Evolutionary conservation across 2,888 invertebrate genomes (phyloP).

Genomic region (Taenaris catops): DNA sequence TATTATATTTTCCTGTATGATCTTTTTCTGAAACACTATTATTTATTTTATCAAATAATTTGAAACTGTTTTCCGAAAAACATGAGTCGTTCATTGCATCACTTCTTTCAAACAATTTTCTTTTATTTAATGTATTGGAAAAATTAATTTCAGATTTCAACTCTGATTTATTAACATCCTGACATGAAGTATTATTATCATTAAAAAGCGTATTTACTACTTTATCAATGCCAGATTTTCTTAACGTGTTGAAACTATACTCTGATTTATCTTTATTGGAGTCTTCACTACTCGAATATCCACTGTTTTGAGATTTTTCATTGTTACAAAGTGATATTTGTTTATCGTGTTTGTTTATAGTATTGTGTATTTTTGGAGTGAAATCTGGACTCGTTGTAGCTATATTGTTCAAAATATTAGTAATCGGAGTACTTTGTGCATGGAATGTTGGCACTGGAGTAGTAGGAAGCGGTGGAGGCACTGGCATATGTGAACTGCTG

Average conservation of each 20-base stretch:
- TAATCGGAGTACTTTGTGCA: conserved; percentile 43
- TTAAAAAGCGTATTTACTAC: conserved; percentile 44
- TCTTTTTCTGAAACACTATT: conserved; percentile 18
- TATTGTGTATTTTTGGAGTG: conserved; percentile 36
- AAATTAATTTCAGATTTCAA: conserved; percentile 43
- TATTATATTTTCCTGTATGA: conserved; percentile 18
- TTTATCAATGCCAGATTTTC: conserved; percentile 48
- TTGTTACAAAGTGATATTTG: conserved; percentile 25
- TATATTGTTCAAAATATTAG: conserved; percentile 27
- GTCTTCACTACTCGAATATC: conserved; percentile 47
- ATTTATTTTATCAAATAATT: conserved; percentile 18
- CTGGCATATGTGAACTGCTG: conserved; percentile 38
- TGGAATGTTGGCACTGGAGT: conserved; percentile 60
- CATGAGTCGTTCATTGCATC: conserved; percentile 35
- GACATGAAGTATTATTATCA: conserved; percentile 36
- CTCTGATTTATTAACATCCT: conserved; percentile 42
- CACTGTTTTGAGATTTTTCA: conserved; percentile 45
- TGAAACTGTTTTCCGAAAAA: conserved; percentile 14
- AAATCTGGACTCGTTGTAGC: conserved; percentile 33
- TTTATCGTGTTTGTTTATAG: conserved; percentile 22
- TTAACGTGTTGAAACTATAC: conserved; percentile 42
- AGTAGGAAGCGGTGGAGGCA: conserved; percentile 62
- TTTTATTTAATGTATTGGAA: conserved; percentile 59
- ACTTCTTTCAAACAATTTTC: conserved; percentile 58
- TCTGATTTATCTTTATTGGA: conserved; percentile 49